A percentile compares a stretch with the other conserved stretches of the same genome.
Conservation (phyloP, 2,113 vertebrate species). For the Gnathonemus echidnorhynchus region DNA sequence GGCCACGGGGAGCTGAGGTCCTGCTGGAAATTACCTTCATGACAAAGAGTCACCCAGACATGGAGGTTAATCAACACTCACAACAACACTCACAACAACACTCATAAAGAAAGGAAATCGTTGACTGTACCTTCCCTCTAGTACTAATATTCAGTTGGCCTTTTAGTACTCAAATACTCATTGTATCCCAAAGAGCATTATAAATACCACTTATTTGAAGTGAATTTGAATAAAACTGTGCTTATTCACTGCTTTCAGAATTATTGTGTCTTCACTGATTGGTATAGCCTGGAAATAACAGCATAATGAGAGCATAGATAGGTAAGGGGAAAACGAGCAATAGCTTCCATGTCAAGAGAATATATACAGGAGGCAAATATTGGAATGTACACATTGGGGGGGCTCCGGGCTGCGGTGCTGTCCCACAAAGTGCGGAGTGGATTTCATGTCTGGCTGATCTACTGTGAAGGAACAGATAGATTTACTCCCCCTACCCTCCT, state of each 20-base stretch:
- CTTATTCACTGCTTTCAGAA: neutral
- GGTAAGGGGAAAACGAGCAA: neutral
- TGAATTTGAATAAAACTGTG: neutral
- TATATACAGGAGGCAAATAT: neutral
- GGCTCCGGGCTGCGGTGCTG: neutral
- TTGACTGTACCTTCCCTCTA: neutral
- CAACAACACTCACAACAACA: neutral
- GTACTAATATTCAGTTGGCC: neutral
- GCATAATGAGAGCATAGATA: neutral
- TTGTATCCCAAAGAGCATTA: neutral
- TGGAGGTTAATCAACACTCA: neutral
- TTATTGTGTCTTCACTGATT: neutral
- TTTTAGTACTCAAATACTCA: neutral
- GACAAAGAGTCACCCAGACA: neutral
- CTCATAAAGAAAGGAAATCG: neutral
- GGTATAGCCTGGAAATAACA: neutral
- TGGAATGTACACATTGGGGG: neutral
- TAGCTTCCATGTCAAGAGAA: neutral
- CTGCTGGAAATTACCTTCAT: neutral
- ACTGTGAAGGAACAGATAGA: slow-evolving; percentile 31
- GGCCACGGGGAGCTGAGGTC: neutral
- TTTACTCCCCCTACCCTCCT: slow-evolving; percentile 15
- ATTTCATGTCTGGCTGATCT: slow-evolving; percentile 23
- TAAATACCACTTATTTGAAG: neutral
- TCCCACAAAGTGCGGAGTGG: slow-evolving; percentile 9